phyloP scores from a whole-genome alignment of 2,797 vertebrate genomes.

The Coendou prehensilis region DNA sequence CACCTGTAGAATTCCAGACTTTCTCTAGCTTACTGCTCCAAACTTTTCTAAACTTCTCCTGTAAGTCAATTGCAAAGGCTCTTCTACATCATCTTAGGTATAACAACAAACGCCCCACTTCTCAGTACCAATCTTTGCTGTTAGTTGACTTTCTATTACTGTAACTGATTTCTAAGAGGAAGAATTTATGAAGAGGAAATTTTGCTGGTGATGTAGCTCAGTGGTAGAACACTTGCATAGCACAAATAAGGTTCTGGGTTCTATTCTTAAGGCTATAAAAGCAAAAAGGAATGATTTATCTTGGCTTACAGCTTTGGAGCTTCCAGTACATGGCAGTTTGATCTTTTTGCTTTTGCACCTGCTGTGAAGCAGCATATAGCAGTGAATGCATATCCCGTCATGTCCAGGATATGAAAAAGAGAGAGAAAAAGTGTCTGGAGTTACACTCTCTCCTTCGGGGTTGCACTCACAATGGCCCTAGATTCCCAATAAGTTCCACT shows the following conservation, averaged over 20 bases:
- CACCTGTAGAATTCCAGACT: neutral
- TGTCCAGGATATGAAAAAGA: neutral
- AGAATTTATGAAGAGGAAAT: neutral
- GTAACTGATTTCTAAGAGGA: neutral
- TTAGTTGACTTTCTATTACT: neutral
- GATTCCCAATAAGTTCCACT: neutral
- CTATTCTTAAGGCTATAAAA: neutral
- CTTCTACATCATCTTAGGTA: neutral
- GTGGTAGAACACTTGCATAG: neutral
- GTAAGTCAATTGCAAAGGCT: neutral
- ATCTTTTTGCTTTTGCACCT: neutral
- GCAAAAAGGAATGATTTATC: neutral
- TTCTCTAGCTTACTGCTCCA: neutral
- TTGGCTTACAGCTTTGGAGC: neutral
- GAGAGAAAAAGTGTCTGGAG: neutral
- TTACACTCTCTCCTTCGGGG: neutral
- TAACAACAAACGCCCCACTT: neutral
- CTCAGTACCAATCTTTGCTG: neutral
- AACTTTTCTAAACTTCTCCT: neutral
- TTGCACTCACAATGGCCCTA: too few relatives aligned
- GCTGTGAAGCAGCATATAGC: neutral
- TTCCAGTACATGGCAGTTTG: neutral
- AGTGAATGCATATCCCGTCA: neutral
- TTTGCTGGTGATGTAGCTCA: neutral
- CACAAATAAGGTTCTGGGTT: neutral